phyloP scores from a whole-genome alignment of 2,888 invertebrate species.

The Brachypterus glaber region DNA sequence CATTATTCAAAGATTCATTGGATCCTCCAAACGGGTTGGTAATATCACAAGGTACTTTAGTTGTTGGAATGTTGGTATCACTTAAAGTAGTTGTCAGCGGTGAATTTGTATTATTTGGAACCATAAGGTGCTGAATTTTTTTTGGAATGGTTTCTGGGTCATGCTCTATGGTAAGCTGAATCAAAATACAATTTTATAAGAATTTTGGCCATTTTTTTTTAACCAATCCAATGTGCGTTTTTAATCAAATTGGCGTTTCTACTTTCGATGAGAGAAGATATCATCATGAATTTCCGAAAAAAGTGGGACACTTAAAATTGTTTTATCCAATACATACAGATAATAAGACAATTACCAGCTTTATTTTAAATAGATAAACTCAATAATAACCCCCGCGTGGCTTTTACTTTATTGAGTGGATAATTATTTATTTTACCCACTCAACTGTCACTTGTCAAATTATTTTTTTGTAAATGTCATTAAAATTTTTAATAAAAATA shows the following conservation, averaged over 20 bases:
- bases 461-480: too few species aligned
- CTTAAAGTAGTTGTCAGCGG: slow-evolving; percentile 41
- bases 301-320: too few species aligned
- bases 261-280: too few species aligned
- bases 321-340: background rate
- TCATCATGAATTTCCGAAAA: too few species aligned
- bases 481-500: too few species aligned
- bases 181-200: slow-evolving; percentile 13
- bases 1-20: slow-evolving; percentile 27
- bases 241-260: too few species aligned
- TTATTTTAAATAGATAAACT: too few species aligned
- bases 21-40: slow-evolving; percentile 27
- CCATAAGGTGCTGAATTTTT: slow-evolving; percentile 29
- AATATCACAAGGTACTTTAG: slow-evolving; percentile 24
- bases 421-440: too few species aligned
- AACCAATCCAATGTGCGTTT: too few species aligned
- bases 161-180: slow-evolving; percentile 78
- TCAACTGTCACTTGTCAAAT: too few species aligned
- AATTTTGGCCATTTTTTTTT: background rate
- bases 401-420: too few species aligned
- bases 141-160: slow-evolving; percentile 66
- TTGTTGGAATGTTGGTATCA: slow-evolving; percentile 39
- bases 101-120: slow-evolving; percentile 19
- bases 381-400: too few species aligned
- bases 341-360: background rate